Evolutionary conservation across 2,888 invertebrate genomes (phyloP).

Genomic region (Tinea trinotella): DNA sequence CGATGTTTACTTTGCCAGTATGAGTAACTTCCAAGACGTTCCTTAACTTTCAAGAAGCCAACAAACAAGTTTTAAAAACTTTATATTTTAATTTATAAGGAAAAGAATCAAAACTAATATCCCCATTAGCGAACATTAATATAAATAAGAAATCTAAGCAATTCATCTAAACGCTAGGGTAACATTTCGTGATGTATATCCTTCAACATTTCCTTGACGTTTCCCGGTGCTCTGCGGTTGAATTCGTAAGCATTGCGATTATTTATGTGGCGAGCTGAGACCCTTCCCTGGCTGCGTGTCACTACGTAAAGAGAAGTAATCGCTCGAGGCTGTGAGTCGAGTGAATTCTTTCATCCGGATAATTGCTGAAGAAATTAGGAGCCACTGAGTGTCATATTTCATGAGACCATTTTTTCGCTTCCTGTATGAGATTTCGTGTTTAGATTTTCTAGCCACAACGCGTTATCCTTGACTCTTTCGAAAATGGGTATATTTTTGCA

Average conservation of each 20-base stretch:
- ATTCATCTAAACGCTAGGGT: conserved; percentile 24
- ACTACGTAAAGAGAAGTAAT: conserved; percentile 58
- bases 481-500: too few relatives aligned
- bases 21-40: background rate
- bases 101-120: background rate
- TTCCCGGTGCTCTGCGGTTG: conserved; percentile 36
- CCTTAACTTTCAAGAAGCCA: background rate
- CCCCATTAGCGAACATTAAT: background rate
- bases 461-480: background rate
- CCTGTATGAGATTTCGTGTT: background rate
- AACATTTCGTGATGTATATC: conserved; percentile 47
- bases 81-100: background rate
- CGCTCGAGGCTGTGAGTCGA: conserved; percentile 52
- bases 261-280: conserved; percentile 45
- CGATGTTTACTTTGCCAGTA: background rate
- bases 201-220: conserved; percentile 46
- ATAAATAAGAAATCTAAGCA: background rate
- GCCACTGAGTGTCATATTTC: conserved; percentile 50
- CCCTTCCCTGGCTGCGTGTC: conserved; percentile 42
- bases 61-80: background rate
- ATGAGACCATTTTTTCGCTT: conserved; percentile 27
- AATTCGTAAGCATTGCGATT: conserved; percentile 59
- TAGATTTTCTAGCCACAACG: background rate
- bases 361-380: conserved; percentile 57
- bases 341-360: conserved; percentile 63